Conservation (phyloP, 1,140 invertebrate species). For the Neomicropteryx cornuta region DNA sequence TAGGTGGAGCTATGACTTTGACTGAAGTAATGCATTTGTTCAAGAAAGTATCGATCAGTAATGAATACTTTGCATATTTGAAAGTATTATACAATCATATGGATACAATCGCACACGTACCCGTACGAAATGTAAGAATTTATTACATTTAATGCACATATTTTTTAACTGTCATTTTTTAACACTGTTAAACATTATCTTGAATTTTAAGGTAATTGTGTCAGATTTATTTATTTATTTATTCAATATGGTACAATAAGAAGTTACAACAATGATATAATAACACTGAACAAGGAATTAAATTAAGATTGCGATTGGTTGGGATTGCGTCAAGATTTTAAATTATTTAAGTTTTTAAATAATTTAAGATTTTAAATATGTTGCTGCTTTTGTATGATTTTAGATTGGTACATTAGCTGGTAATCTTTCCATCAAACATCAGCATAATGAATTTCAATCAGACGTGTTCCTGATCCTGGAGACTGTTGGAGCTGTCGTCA, state of each 20-base stretch:
- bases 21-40: constrained; percentile 51
- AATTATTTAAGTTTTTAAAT: too few relatives aligned
- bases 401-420: constrained; percentile 63
- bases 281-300: neutral
- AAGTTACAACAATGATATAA: neutral
- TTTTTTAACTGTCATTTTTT: too few relatives aligned
- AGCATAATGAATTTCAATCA: constrained; percentile 59
- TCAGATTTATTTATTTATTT: neutral
- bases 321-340: too few relatives aligned
- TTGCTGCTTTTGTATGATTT: too few relatives aligned
- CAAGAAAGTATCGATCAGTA: constrained; percentile 31
- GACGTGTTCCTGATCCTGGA: constrained; percentile 63
- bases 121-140: constrained; percentile 47
- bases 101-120: constrained; percentile 48
- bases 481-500: constrained; percentile 45
- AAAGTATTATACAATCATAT: constrained; percentile 31
- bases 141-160: constrained; percentile 3
- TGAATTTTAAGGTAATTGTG: neutral
- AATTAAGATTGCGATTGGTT: too few relatives aligned
- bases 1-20: constrained; percentile 54
- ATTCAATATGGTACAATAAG: neutral
- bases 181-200: too few relatives aligned
- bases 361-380: neutral
- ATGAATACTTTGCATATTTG: constrained; percentile 35
- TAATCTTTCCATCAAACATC: constrained; percentile 68